Percentiles rank a stretch among this genome's conserved stretches.
Evolutionary conservation across 2,888 invertebrate genomes (phyloP).

Genomic region (Drosophila rellima): DNA sequence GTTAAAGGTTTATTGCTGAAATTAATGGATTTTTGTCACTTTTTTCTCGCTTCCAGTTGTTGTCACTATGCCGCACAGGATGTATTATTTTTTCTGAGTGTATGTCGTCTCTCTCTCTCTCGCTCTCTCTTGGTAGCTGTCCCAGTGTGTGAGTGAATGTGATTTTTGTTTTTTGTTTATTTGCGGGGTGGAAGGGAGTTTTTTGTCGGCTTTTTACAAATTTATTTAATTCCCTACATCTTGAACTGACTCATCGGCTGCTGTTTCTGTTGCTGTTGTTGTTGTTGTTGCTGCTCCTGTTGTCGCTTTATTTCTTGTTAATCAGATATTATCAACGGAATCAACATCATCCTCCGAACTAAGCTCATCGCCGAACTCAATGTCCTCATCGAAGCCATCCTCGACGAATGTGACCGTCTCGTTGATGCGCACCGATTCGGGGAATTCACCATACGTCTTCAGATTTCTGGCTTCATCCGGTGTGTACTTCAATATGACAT

Average conservation of each 20-base stretch:
- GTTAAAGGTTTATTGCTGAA: constrained; percentile 43
- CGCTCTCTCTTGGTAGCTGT: constrained; percentile 1
- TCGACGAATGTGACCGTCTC: constrained; percentile 98
- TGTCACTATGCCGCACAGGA: constrained; percentile 27
- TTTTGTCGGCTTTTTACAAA: constrained; percentile 69
- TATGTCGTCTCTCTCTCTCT: constrained; percentile 7
- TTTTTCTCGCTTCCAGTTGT: constrained; percentile 26
- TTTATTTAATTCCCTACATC: constrained; percentile 74
- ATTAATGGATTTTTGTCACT: constrained; percentile 32
- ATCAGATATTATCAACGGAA: constrained; percentile 89
- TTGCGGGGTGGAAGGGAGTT: constrained; percentile 9
- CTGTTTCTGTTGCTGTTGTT: constrained; percentile 22
- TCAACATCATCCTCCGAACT: constrained; percentile 95
- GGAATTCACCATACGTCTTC: constrained; percentile 99
- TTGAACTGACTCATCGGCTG: constrained; percentile 58
- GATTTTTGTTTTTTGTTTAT: constrained; percentile 15
- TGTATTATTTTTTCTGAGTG: constrained; percentile 6
- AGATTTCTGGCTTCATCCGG: constrained; percentile 99
- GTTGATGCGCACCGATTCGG: constrained; percentile 98
- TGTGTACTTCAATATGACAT: constrained; percentile 99
- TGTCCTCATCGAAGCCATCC: constrained; percentile 98
- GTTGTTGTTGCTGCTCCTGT: constrained; percentile 20
- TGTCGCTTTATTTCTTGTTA: constrained; percentile 73
- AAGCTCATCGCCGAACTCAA: constrained; percentile 98
- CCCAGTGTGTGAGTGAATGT: constrained; percentile 11